phyloP scores from a whole-genome alignment of 2,888 invertebrate species.

The Pocota personata region DNA sequence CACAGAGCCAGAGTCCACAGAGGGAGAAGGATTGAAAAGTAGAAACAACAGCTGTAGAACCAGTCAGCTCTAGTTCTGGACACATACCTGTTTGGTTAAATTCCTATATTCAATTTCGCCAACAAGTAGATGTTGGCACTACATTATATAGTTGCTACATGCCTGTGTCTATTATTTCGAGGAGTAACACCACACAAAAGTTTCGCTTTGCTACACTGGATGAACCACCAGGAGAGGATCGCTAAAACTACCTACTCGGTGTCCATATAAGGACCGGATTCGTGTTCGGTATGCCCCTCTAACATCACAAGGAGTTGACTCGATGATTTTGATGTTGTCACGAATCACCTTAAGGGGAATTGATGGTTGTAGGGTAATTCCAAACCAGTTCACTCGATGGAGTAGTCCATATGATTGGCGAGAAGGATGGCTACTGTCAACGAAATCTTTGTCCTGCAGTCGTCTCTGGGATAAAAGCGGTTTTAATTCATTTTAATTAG shows the following conservation, averaged over 20 bases:
- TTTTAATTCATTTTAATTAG: constrained; percentile 51
- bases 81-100: constrained; percentile 59
- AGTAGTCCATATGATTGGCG: neutral
- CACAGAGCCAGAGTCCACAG: too few relatives aligned
- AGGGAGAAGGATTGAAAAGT: constrained; percentile 6
- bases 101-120: constrained; percentile 43
- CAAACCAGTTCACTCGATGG: constrained; percentile 32
- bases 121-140: constrained; percentile 49
- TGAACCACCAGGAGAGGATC: neutral
- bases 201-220: constrained; percentile 16
- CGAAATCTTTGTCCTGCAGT: constrained; percentile 30
- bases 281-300: constrained; percentile 14
- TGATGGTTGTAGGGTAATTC: constrained; percentile 39
- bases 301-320: constrained; percentile 35
- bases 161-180: constrained; percentile 15
- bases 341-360: constrained; percentile 57
- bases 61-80: constrained; percentile 48
- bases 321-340: constrained; percentile 68
- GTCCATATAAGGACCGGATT: constrained; percentile 51
- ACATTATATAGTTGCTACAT: neutral
- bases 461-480: neutral
- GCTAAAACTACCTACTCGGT: neutral
- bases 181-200: constrained; percentile 12
- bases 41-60: constrained; percentile 35
- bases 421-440: constrained; percentile 38